Evolutionary conservation across 1,140 invertebrate genomes (phyloP), one percentile per base, ranked within the genome.

Genomic region (Drosophila grimshawi): DNA sequence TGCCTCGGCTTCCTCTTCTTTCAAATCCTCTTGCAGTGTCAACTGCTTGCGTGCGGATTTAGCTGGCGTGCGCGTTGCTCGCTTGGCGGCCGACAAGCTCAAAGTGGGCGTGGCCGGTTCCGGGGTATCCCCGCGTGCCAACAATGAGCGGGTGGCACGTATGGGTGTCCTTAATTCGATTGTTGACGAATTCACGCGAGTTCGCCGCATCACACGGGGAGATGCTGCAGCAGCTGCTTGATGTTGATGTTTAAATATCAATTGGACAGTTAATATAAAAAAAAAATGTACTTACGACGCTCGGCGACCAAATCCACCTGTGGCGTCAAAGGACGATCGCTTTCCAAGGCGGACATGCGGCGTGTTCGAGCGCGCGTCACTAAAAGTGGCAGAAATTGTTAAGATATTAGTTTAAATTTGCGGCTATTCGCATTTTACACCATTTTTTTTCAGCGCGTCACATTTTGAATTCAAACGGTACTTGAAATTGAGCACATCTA

Each of bases 301-400:
- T 86, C 89, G 2, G 70, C 10, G 3, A 69, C 60, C 5, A 55
- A 5, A n/a, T 86, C 73, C 4, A 91, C 30, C 32, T 69, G 60
- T 0, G 90, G 90, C 2, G 90, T 91, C 29, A 46, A 46, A 2
- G 90, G 82, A n/a, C 90, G 76, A 45, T 88, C 85, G 4, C 71
- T 53, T 5, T 91, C 82, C 48, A 75, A 66, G 41, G 57, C 59
- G 33, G 74, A 92, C 61, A 69, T 51, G 32, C 70, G 81, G 5
- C 90, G 82, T 19, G 81, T 77, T 6, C 83, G 72, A 4, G 86
- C 77, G n/a, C 90, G 86, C 7, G 90, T 91, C 5, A 82, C 90
- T 90, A 53, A 60, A 46, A 45, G 8, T 11, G 5, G 0, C 19
- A 41, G 3, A 33, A 53, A 8, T 11, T 2, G 5, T 2, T 27